These are phyloP conservation scores for Liodrosophila aerea DNA, from an alignment of 2,888 invertebrate genomes.

Conservation along the genomic window DNA sequence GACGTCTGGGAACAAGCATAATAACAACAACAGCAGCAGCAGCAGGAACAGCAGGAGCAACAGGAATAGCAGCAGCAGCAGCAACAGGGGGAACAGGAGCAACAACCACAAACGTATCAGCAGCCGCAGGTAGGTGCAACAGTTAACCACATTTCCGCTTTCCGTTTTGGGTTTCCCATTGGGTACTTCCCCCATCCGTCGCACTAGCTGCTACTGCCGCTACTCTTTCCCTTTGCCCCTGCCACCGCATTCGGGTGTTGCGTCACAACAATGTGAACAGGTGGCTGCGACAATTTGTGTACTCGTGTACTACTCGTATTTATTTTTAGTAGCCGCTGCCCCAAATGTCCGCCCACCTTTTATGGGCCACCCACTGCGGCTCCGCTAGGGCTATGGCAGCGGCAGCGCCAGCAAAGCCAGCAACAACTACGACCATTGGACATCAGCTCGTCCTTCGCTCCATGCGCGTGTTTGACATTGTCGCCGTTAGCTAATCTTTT, in stretches of 20 bases:
- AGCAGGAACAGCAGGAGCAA: constrained; percentile 21
- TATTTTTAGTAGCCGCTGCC: constrained; percentile 71
- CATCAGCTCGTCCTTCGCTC: constrained; percentile 10
- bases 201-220: neutral
- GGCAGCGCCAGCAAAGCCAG: constrained; percentile 11
- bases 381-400: constrained; percentile 35
- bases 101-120: constrained; percentile 27
- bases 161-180: constrained; percentile 44
- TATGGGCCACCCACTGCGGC: constrained; percentile 64
- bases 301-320: constrained; percentile 64
- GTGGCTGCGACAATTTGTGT: constrained; percentile 77
- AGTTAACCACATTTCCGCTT: constrained; percentile 59
- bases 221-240: neutral
- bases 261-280: constrained; percentile 77
- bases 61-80: constrained; percentile 47
- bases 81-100: constrained; percentile 19
- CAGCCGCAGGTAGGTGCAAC: constrained; percentile 57
- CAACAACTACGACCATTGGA: constrained; percentile 20
- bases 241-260: constrained; percentile 33
- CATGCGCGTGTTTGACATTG: constrained; percentile 76
- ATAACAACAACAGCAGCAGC: constrained; percentile 9
- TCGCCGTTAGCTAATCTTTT: constrained; percentile 78
- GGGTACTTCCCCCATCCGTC: neutral
- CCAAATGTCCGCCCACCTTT: constrained; percentile 30
- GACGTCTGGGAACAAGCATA: constrained; percentile 39